Conservation (phyloP, 2,113 vertebrate genomes). For the Shinisaurus crocodilurus region DNA sequence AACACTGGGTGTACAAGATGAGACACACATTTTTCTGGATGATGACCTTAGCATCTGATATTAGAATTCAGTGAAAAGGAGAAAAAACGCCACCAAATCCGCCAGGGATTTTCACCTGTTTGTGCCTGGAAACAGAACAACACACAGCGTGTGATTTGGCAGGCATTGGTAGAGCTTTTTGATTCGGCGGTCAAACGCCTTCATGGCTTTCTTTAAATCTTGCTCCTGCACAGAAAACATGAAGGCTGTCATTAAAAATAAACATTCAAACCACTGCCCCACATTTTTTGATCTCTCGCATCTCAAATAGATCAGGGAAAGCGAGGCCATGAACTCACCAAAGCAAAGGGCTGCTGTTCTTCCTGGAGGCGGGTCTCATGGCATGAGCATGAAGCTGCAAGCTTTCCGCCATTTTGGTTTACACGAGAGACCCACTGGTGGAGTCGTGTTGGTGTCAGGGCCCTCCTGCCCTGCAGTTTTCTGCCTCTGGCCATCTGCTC, state of each 20-base stretch:
- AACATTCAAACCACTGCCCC: not conserved
- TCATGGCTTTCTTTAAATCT: conserved; percentile 72
- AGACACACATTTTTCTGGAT: not conserved
- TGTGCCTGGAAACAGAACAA: conserved; percentile 82
- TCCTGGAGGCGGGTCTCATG: not conserved
- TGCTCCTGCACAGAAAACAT: conserved; percentile 70
- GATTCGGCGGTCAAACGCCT: conserved; percentile 79
- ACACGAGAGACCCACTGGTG: conserved; percentile 75
- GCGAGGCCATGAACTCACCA: conserved; percentile 40
- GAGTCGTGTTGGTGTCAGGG: conserved; percentile 84
- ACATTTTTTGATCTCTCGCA: not conserved
- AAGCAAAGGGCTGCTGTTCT: conserved; percentile 16
- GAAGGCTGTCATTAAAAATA: not conserved
- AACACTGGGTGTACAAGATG: not conserved
- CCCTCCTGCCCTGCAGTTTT: conserved; percentile 69
- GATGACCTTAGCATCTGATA: not conserved
- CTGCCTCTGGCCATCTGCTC: conserved; percentile 44
- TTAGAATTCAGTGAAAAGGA: not conserved
- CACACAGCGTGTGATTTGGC: conserved; percentile 79
- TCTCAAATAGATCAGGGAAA: not conserved
- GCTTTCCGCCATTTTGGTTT: conserved; percentile 12
- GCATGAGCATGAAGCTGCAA: not conserved
- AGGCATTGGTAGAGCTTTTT: conserved; percentile 82
- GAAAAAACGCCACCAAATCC: not conserved
- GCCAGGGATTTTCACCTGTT: conserved; percentile 75